Evolutionary conservation across 2,113 vertebrate species (phyloP), one percentile per base, ranked within the genome.

Genomic region (Nesogale talazaci): DNA sequence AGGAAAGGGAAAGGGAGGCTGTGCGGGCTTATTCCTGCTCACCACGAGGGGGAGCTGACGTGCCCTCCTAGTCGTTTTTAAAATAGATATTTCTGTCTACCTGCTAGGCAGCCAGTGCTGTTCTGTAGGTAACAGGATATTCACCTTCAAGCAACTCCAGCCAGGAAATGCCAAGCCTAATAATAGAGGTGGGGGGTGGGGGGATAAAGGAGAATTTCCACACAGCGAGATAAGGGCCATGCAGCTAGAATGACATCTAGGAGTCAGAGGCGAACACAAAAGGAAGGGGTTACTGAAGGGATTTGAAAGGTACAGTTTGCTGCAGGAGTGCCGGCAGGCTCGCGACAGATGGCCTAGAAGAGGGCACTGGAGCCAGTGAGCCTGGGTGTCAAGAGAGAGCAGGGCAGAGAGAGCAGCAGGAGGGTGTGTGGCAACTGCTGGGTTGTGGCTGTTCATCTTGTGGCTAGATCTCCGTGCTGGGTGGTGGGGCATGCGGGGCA

Each of bases 21-120:
- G 9, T 7, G 72, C 25, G 23, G 31, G 19, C 2, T 81, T 84
- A 8, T 46, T 65, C 19, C 57, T 69, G 6, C 17, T 94, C 25
- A 56, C 93, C 95, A 92, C 93, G 42, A 91, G 93, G 88, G 84
- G 96, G 91, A 78, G 78, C 81, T 31, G 70, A n/a, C 42, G 74
- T 77, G 15, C 91, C 84, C 95, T 57, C 25, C n/a, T 4, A 27
- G 3, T 11, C 25, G 23, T n/a, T 31, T 22, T 36, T 70, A 3
- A 6, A 6, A 2, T 11, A 10, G 76, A 27, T 2, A 6, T 9
- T n/a, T 11, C 23, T 57, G 70, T 59, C 63, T 31, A 10, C 46
- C 5, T 29, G 11, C 2, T 29, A 5, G 7, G 14, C 14, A 36
- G 56, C 46, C 38, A 22, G 17, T 4, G 36, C 23, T 1, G 17